Evolutionary conservation across 2,888 invertebrate species (phyloP).

Genomic region (Ormyrus labotus): DNA sequence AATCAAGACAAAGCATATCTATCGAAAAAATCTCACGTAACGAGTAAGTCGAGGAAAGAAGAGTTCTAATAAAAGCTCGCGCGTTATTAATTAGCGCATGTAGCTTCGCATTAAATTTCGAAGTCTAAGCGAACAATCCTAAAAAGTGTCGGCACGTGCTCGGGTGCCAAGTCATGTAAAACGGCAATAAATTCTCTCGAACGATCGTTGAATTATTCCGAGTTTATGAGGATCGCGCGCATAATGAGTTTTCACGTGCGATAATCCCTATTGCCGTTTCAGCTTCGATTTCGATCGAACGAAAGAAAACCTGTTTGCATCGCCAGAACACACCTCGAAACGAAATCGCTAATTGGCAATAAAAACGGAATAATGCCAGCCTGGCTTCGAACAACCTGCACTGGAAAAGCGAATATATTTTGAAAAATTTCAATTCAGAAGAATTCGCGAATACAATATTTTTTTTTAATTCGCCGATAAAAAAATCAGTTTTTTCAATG

Average conservation of each 20-base stretch:
- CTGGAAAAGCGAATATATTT: too few relatives aligned
- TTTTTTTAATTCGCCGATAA: neutral
- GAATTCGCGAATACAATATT: neutral
- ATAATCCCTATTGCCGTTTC: too few relatives aligned
- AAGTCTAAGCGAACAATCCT: too few relatives aligned
- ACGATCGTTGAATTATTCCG: slow-evolving; percentile 46
- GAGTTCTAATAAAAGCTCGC: too few relatives aligned
- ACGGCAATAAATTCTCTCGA: slow-evolving; percentile 41
- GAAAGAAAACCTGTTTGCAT: slow-evolving; percentile 18
- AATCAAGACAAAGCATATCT: too few relatives aligned
- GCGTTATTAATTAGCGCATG: too few relatives aligned
- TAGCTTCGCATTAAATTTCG: too few relatives aligned
- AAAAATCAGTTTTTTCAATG: too few relatives aligned
- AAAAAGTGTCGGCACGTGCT: slow-evolving; percentile 20
- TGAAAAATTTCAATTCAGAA: too few relatives aligned
- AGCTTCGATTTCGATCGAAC: neutral
- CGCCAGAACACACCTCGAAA: slow-evolving; percentile 10
- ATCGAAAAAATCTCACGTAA: too few relatives aligned
- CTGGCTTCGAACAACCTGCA: too few relatives aligned
- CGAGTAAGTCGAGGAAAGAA: too few relatives aligned
- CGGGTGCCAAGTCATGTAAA: slow-evolving; percentile 8
- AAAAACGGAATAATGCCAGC: neutral
- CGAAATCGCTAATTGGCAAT: slow-evolving; percentile 13
- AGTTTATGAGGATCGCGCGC: slow-evolving; percentile 9
- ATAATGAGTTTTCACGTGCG: slow-evolving; percentile 23